Evolutionary conservation across 2,113 vertebrate species (phyloP), one percentile per base, ranked within the genome.

Genomic region (Rhinolophus sinicus): DNA sequence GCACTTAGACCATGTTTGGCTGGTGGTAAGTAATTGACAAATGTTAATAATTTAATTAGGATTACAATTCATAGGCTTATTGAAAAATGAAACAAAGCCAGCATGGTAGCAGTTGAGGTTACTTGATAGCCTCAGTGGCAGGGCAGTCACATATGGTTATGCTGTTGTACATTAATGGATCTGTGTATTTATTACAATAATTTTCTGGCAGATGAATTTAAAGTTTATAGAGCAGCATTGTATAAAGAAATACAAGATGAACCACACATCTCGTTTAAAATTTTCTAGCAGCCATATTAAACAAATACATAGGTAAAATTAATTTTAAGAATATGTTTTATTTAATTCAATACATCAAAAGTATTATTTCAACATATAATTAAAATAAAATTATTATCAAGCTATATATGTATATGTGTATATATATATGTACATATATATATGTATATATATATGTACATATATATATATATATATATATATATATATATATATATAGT

Each of bases 251-350:
- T 78, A 24, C 13, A 90, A 95, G 24, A 40, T 21, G 33, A 87
- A n/a, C 14, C 26, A 67, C 3, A 21, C 50, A n/a, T 22, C 76
- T 65, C 24, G 70, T 38, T 86, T 33, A 90, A 91, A 81, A 75
- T 28, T n/a, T 77, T 95, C 26, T 60, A 52, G 33, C 50, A 65
- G 21, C 38, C 10, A 47, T 44, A 67, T 3, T 44, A 65, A 76
- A 77, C 9, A 84, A 65, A 91, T 26, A 69, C 22, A 47, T 8
- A 88, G 18, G 14, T 64, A 26, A 33, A 77, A 84, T 54, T 47
- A 77, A 92, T 83, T 93, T 52, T 64, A 76, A 38, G 62, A 80
- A 30, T 62, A 35, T 86, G 50, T 80, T 75, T 94, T 56, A 70
- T 38, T 94, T 80, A 85, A 33, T 16, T 18, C 30, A 21, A 16